A percentile compares a stretch with the other conserved stretches of the same genome.
phyloP scores from a whole-genome alignment of 2,888 invertebrate species.

The Lepidochitona cinerea region DNA sequence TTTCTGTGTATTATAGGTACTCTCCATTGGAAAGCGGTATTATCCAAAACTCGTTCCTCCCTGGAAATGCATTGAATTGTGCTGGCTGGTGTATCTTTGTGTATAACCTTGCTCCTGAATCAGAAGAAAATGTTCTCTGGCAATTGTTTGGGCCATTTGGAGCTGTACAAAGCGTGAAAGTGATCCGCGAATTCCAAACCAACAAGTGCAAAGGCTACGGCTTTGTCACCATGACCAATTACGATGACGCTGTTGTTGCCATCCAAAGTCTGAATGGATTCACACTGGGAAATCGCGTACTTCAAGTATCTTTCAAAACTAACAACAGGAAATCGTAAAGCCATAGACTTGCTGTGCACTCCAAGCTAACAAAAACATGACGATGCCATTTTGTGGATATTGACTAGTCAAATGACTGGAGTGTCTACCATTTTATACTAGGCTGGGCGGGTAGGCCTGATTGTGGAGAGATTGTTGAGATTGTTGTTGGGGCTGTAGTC shows the following conservation, averaged over 20 bases:
- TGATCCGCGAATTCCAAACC: conserved; percentile 93
- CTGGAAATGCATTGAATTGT: conserved; percentile 55
- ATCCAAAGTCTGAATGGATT: conserved; percentile 97
- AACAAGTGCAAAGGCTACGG: conserved; percentile 99
- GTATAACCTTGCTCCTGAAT: conserved; percentile 92
- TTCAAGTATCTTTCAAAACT: conserved; percentile 97
- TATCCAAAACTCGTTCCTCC: conserved; percentile 62
- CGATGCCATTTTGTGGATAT: not conserved
- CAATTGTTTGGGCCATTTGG: conserved; percentile 97
- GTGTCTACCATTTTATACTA: not conserved
- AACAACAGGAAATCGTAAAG: conserved; percentile 75
- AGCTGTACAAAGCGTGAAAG: conserved; percentile 97
- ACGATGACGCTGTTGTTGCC: conserved; percentile 96
- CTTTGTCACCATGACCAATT: conserved; percentile 98
- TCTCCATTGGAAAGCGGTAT: conserved; percentile 67
- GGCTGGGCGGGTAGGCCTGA: too few relatives aligned
- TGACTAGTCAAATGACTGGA: conserved; percentile 1
- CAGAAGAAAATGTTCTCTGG: conserved; percentile 92
- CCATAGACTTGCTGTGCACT: not conserved
- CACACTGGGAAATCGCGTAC: conserved; percentile 92
- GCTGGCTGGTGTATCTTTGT: conserved; percentile 93
- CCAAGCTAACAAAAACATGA: not conserved
- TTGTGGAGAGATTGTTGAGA: too few relatives aligned
- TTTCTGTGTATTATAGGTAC: conserved; percentile 55
- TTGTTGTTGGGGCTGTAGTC: too few relatives aligned